Conservation (phyloP, 2,113 vertebrate species). For the Gorsachius goisagi region DNA sequence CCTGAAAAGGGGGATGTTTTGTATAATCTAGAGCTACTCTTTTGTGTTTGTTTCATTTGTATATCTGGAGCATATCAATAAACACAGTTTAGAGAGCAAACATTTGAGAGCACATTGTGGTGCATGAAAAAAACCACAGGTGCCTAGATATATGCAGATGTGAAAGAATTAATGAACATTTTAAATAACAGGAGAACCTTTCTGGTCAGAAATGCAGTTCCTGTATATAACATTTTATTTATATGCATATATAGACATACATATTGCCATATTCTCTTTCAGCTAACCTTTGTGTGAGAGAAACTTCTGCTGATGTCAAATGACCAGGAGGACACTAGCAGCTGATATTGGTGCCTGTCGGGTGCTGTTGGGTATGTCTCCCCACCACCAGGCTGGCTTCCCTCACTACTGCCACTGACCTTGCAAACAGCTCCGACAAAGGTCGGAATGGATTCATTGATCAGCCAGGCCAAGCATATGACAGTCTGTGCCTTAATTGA, state of each 20-base stretch:
- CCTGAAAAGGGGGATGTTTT: not conserved
- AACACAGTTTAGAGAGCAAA: constrained; percentile 43
- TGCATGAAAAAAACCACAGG: constrained; percentile 14
- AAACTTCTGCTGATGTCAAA: constrained; percentile 90
- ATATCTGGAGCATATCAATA: constrained; percentile 42
- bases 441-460: constrained; percentile 89
- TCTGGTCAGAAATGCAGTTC: not conserved
- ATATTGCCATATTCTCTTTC: constrained; percentile 57
- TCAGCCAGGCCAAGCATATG: constrained; percentile 86
- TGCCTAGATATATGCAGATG: constrained; percentile 31
- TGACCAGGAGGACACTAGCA: constrained; percentile 86
- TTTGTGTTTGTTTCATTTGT: constrained; percentile 8
- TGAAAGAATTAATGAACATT: constrained; percentile 67
- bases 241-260: not conserved
- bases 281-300: constrained; percentile 85
- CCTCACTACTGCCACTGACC: constrained; percentile 76
- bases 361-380: constrained; percentile 77
- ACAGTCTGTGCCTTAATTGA: constrained; percentile 90
- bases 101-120: not conserved
- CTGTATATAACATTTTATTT: not conserved
- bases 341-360: constrained; percentile 83
- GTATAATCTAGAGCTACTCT: not conserved
- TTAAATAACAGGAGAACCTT: constrained; percentile 59
- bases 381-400: constrained; percentile 64
- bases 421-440: constrained; percentile 84